Evolutionary conservation across 2,797 vertebrate species (phyloP), one percentile per base, ranked within the genome.

Genomic region (Chelonia mydas): DNA sequence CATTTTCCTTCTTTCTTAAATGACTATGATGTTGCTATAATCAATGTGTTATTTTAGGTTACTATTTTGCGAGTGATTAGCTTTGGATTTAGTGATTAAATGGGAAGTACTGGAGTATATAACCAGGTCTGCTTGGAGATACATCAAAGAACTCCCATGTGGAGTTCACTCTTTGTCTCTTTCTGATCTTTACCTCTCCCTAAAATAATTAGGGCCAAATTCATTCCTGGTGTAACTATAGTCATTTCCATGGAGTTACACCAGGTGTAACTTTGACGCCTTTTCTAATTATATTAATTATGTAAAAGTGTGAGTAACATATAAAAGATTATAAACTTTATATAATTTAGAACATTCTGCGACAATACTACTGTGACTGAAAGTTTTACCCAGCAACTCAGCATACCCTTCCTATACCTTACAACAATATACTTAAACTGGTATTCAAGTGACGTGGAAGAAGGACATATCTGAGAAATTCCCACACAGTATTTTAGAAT

Each of bases 91-190:
- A 27, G 2, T 37, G 7, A 90, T 93, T 82, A 83, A 83, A 61
- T 2, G 76, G 13, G 31, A 88, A 41, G 84, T 87, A 8, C 45
- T 76, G 13, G 12, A 49, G 5, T n/a, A 47, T 37, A 45, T 3
- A 93, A 17, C 25, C 47, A 65, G 76, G 28, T 3, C 19, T 27
- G 8, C 2, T 0, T 2, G 7, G 45, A 11, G 59, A 84, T 55
- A 74, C 3, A 23, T 50, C 17, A n/a, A 55, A 91, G 7, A 41
- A 86, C 54, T 84, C 0, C 0, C 45, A 51, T 5, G 31, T 1
- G 2, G 13, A 77, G 4, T n/a, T 47, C 25, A 47, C 1, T 41
- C 31, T 72, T 45, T 21, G 17, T 45, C 41, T 84, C 10, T 12
- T 37, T 37, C 8, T 37, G 16, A 65, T 80, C 6, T 72, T 1